Evolutionary conservation across 2,888 invertebrate species (phyloP), one percentile per base, ranked within the genome.

Genomic region (Protophormia terraenovae): DNA sequence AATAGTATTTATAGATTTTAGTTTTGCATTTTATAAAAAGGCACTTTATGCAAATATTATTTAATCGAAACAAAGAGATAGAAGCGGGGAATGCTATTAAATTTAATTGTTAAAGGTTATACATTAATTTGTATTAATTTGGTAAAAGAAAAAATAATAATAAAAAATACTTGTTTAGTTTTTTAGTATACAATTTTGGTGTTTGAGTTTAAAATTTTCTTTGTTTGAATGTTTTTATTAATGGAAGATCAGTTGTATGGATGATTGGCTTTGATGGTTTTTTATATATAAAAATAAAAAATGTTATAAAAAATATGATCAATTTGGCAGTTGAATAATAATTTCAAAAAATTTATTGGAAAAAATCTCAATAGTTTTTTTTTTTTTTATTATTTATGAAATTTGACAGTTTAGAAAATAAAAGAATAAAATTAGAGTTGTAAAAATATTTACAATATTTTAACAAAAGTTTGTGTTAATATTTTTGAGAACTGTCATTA

Each of bases 11-110:
- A 27, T 73, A n/a, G n/a, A n/a, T 45, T 79, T 69, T 16, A 45
- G 53, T 5, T 80, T 80, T 73, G 80, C 79, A 62, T 76, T 79
- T 83, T 38, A 67, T 78, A 72, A 85, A 79, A 83, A 86, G 83
- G 85, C 85, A 85, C 85, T 72, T 86, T 77, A 72, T 83, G 75
- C 76, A 78, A 50, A 69, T 50, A 60, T 35, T 35, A 47, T 6
- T 10, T 38, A 16, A 22, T 19, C 22, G 16, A 29, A 77, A 32
- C 7, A 22, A 45, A 47, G 47, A 3, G 16, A 58, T 38, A 27
- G 10, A 10, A 35, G 8, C 8, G 22, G 80, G 55, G 47, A 80
- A 73, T 73, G 55, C 12, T 35, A 66, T 19, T 29, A 14, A 32
- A 60, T 24, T 29, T 32, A 45, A n/a, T 66, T 66, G 19, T 6